Base-by-base conservation (phyloP, 2,113 vertebrate species). In the Anser cygnoides region DNA sequence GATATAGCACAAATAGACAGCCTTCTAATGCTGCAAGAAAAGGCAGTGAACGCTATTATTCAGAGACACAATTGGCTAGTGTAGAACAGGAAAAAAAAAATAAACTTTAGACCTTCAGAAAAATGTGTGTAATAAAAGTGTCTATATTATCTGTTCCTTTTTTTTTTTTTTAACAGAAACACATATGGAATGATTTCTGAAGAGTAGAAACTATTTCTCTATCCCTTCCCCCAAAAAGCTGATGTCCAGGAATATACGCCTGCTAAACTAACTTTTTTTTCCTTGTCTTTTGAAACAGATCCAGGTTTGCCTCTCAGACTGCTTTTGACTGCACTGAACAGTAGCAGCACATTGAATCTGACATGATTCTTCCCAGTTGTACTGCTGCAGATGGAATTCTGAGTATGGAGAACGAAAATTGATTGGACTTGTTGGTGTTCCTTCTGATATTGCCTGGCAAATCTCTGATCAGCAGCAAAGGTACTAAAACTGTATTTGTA, bases 361-460 rank as follows among this genome's bases (percentile, higher is more conserved):
- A 28, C 52, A 29, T 84, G 86, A 58, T 89, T 90, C 86, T 84
- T 92, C 57, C 29, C 41, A 13, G 54, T 57, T 92, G 41, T 75
- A 37, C 26, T 75, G 73, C 86, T 94, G 49, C 76, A 78, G 65
- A 57, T 90, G 86, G 65, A 75, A 87, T 93, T 94, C 59, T 65
- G 71, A 82, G 62, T 77, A 28, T 16, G 73, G 73, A 73, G 73
- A 89, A 86, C 84, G 66, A 91, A 84, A 90, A 82, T 37, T 65
- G 73, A 66, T 75, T 79, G 31, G 43, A 76, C 23, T 62, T 67
- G 23, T 49, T 2, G 15, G 18, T 62, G 35, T 75, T 94, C 70
- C 25, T 78, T 72, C 78, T 93, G 57, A 79, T 49, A 2, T 26
- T 57, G 79, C 43, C 62, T 25, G 26, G 61, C 18, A 44, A 55